These are phyloP conservation scores for Sphecodes monilicornis DNA, from an alignment of 2,888 invertebrate genomes.

Conservation along the genomic window DNA sequence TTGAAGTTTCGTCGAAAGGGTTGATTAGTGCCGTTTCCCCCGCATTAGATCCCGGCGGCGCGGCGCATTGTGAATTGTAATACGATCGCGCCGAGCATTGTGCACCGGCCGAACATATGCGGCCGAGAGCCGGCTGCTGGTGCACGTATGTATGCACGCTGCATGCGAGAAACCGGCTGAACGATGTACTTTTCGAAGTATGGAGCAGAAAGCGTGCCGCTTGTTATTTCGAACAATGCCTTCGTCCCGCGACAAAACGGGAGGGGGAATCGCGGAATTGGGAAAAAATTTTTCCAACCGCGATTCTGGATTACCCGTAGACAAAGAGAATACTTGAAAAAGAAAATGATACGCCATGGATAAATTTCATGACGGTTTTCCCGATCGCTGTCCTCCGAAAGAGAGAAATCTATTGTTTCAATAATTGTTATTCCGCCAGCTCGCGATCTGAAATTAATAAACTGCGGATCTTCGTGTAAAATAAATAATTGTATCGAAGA, in stretches of 20 bases:
- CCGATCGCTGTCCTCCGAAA: no score
- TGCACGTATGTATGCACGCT: constrained; percentile 10
- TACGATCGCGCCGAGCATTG: constrained; percentile 61
- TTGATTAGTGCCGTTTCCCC: constrained; percentile 50
- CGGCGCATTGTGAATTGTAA: constrained; percentile 57
- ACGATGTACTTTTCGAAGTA: constrained; percentile 42
- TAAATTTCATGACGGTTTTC: no score
- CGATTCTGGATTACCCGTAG: neutral
- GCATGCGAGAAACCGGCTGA: constrained; percentile 22
- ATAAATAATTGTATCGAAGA: no score
- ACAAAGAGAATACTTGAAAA: constrained; percentile 8
- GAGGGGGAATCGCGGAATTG: neutral
- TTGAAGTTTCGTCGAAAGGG: constrained; percentile 59
- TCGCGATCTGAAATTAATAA: no score
- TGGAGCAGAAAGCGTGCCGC: constrained; percentile 33
- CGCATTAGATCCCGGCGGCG: constrained; percentile 36
- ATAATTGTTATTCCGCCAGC: no score
- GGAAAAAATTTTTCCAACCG: constrained; percentile 26
- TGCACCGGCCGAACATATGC: constrained; percentile 53
- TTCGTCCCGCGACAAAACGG: constrained; percentile 42
- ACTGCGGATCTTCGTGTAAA: no score
- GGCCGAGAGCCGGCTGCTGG: constrained; percentile 22
- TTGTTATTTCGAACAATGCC: constrained; percentile 47
- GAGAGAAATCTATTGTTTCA: no score
- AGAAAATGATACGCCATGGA: neutral